Evolutionary conservation across 1,140 invertebrate species (phyloP), one percentile per base, ranked within the genome.

Genomic region (Drosophila sp.): DNA sequence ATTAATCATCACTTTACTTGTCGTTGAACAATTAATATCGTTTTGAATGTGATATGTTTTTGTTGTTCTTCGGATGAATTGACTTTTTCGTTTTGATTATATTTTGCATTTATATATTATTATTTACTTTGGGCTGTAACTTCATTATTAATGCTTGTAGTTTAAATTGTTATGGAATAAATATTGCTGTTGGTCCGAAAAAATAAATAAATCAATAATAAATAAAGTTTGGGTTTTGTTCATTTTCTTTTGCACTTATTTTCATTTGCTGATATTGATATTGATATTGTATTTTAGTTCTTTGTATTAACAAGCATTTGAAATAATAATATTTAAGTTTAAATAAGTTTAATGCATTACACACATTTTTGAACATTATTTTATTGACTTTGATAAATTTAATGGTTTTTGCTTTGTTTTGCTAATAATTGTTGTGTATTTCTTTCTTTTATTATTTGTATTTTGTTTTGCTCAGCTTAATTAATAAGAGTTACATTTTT

Each of bases 341-440:
- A 89, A 89, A 89, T 89, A 89, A 89, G 80, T 72, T 89, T 89
- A 89, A 89, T 89, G 73, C 84, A 80, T 80, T 72, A 64, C 72
- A 89, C 83, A 89, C 73, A 89, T 89, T 89, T 87, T 89, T 74
- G 63, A 89, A 89, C 84, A 89, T 89, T 83, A 89, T 89, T 89
- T 89, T 89, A 89, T 89, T 89, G 83, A 89, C 83, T 89, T 87
- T 76, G 69, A 83, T 89, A 76, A 69, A 79, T 69, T 66, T 87
- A 83, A 78, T 72, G 80, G 63, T 76, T 89, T 86, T 80, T 77
- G 64, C 64, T 80, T 80, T 58, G 69, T 74, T 80, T 89, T 80
- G 73, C 83, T 87, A 89, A 77, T 89, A 72, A 78, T 78, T 83
- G 65, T 78, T 80, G 71, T 89, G 79, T 79, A 63, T 83, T 79